phyloP scores from a whole-genome alignment of 2,888 invertebrate species.

The Mythimna loreyi region DNA sequence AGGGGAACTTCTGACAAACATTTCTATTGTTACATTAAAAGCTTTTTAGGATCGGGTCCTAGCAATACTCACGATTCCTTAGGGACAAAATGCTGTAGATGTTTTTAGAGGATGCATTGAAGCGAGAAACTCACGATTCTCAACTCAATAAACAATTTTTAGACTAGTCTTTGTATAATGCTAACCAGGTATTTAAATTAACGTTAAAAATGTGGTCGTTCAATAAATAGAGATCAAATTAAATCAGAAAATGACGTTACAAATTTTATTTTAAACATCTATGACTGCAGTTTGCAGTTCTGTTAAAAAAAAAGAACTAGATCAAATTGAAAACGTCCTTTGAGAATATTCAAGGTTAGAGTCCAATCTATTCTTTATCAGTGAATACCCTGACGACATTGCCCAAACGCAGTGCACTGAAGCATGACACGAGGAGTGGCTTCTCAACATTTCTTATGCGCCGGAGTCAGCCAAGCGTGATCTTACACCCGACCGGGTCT shows the following conservation, averaged over 20 bases:
- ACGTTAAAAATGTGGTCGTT: not conserved
- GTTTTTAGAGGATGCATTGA: conserved; percentile 9
- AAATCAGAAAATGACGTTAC: not conserved
- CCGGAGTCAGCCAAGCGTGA: conserved; percentile 64
- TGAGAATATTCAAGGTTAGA: conserved; percentile 5
- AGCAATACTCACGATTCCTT: conserved; percentile 1
- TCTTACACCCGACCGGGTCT: conserved; percentile 72
- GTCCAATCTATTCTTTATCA: not conserved
- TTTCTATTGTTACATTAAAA: conserved; percentile 34
- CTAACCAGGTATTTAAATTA: too few species aligned
- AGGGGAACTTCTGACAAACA: conserved; percentile 47
- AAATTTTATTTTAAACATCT: not conserved
- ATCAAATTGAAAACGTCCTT: not conserved
- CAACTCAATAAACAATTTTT: not conserved
- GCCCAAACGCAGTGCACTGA: conserved; percentile 42
- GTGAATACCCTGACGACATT: conserved; percentile 17
- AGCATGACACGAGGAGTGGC: conserved; percentile 52
- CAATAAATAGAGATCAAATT: not conserved
- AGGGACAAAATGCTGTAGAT: not conserved
- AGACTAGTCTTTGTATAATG: not conserved
- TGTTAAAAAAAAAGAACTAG: not conserved
- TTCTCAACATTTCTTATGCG: conserved; percentile 57
- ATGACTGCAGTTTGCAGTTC: too few species aligned
- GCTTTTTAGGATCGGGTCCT: conserved; percentile 16
- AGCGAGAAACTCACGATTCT: conserved; percentile 3